Conservation (phyloP, 1,140 invertebrate genomes). For the Aleiodes sp. region DNA sequence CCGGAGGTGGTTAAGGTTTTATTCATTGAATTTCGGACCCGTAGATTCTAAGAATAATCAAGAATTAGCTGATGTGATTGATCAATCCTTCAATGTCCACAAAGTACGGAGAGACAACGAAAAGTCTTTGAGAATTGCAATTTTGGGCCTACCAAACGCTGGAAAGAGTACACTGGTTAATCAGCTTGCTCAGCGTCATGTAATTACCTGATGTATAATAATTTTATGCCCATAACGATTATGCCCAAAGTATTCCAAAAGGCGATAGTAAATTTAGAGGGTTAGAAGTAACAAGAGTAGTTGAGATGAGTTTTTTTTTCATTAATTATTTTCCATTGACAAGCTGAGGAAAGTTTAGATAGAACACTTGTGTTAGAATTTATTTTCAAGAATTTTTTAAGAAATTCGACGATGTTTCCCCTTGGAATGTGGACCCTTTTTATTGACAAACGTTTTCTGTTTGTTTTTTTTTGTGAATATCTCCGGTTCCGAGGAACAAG, state of each 20-base stretch:
- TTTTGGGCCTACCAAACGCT: constrained; percentile 90
- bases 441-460: no score
- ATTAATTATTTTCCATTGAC: no score
- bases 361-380: no score
- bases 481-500: no score
- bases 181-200: constrained; percentile 80
- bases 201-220: constrained; percentile 56
- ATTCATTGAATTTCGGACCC: neutral
- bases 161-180: constrained; percentile 97
- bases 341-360: no score
- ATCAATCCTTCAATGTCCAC: neutral
- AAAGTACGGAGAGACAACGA: constrained; percentile 12
- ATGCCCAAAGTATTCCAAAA: constrained; percentile 26
- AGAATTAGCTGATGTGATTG: neutral
- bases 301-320: no score
- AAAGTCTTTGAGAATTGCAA: constrained; percentile 79
- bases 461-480: no score
- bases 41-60: neutral
- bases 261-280: no score
- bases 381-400: no score
- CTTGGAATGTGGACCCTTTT: no score
- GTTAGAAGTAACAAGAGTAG: no score
- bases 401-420: no score
- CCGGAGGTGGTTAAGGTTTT: neutral
- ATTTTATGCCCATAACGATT: constrained; percentile 26